Conservation (phyloP, 2,888 invertebrate species). For the Xestoiulus laeticollis region DNA sequence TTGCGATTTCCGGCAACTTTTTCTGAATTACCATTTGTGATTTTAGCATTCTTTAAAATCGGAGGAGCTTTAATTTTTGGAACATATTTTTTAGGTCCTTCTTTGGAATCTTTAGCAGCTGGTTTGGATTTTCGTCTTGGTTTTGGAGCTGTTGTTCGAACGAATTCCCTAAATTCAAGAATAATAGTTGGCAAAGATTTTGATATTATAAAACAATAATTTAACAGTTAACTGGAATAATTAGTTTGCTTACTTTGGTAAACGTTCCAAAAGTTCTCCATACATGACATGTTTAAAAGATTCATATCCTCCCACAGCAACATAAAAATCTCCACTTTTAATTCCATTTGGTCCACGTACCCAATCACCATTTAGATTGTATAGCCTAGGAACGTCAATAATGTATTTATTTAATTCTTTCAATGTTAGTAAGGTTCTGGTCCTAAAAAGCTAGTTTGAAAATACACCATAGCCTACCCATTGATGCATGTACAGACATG, state of each 20-base stretch:
- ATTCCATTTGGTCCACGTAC: slow-evolving; percentile 53
- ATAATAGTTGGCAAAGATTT: neutral
- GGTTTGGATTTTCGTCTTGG: slow-evolving; percentile 40
- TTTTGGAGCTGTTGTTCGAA: neutral
- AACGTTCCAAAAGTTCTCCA: slow-evolving; percentile 45
- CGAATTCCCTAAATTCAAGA: slow-evolving; percentile 20
- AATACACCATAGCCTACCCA: too few relatives aligned
- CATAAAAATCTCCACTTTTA: slow-evolving; percentile 51
- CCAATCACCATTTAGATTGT: slow-evolving; percentile 53
- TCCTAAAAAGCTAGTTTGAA: too few relatives aligned
- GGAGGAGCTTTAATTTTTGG: slow-evolving; percentile 51
- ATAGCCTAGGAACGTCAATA: slow-evolving; percentile 28
- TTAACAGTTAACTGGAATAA: too few relatives aligned
- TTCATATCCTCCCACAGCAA: slow-evolving; percentile 53
- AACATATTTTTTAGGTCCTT: slow-evolving; percentile 37
- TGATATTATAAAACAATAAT: too few relatives aligned
- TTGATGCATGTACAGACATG: too few relatives aligned
- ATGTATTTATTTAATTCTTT: neutral
- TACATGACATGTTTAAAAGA: slow-evolving; percentile 51
- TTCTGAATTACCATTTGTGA: neutral
- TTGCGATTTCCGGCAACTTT: neutral
- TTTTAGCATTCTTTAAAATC: slow-evolving; percentile 20
- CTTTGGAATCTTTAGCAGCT: slow-evolving; percentile 37
- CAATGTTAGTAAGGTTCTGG: neutral
- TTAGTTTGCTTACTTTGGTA: slow-evolving; percentile 52